Base-by-base conservation (phyloP, 1,140 invertebrate genomes). In the Anagrus nilaparvatae region DNA sequence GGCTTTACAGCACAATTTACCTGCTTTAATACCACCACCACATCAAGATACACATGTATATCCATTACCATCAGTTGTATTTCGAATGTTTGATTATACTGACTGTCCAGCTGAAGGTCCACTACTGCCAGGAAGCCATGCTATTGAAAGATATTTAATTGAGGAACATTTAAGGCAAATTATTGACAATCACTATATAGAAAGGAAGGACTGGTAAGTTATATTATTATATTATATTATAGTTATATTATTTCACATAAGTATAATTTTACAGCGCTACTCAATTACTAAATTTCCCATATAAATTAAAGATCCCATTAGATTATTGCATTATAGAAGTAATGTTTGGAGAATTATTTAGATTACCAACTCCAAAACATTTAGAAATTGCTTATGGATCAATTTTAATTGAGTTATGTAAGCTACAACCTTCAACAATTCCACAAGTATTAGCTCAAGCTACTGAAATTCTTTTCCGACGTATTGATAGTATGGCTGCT, bases 251-350 rank as follows among this genome's bases (percentile, higher is more conserved):
- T 42, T 35, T 37, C 17, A 23, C 21, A 14, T 37, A 27, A 29
- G 33, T 33, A 36, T 34, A 36, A 10, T 30, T 48, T 51, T 71
- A 21, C 57, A 83, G 84, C 73, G 90, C 93, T 28, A 81, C 83
- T 4, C 81, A 90, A 53, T 61, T 98, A n/a, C 65, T 98, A 5
- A 87, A 84, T 54, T 96, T 95, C 58, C 85, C 87, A 5, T 87
- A 92, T 49, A 93, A 92, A 70, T 76, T 84, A 5, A 94, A 95
- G 68, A 88, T 99, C 49, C 96, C 96, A 1, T 62, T 99, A 10
- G 94, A 98, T 58, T 98, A 99, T 65, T 94, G 96, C 67, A 96
- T 99, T 48, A 87, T 98, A 3, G 95, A 99, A 74, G 87, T 95
- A 2, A 85, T 97, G 53, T 92, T 98, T 73, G 82, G 82, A 3